Evolutionary conservation across 2,113 vertebrate species (phyloP).

Genomic region (Pteronura brasiliensis): DNA sequence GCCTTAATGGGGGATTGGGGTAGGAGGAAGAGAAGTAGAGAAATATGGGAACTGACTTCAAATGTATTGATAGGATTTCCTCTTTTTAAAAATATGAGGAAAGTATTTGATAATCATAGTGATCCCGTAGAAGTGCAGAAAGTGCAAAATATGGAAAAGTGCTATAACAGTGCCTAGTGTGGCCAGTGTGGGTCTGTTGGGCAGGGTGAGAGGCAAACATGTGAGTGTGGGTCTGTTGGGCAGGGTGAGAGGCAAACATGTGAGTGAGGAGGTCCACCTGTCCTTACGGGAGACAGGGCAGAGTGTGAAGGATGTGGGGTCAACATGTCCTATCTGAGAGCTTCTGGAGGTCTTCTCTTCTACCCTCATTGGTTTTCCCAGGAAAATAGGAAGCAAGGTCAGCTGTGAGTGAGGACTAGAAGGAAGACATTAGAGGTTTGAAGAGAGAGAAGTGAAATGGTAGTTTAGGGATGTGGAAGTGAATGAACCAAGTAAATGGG

Average conservation of each 20-base stretch:
- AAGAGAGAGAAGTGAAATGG: background rate
- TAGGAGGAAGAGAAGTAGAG: background rate
- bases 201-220: no score
- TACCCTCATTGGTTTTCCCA: background rate
- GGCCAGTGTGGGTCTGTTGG: background rate
- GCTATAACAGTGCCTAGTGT: background rate
- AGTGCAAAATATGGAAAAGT: background rate
- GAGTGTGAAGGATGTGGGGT: fast-evolving
- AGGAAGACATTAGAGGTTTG: background rate
- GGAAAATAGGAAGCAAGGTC: background rate
- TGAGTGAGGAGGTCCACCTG: no score
- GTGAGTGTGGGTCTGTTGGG: background rate
- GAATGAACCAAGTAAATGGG: background rate
- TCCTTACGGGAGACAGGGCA: background rate
- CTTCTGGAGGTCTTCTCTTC: background rate
- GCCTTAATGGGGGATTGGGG: background rate
- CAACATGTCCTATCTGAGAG: background rate
- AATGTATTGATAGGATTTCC: background rate
- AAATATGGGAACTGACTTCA: background rate
- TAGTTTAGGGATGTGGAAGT: background rate
- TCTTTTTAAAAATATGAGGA: background rate
- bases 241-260: no score
- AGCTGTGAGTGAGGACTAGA: background rate
- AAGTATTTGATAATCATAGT: background rate
- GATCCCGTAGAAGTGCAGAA: background rate